Conservation (phyloP, 2,113 vertebrate species). For the Meriones unguiculatus region DNA sequence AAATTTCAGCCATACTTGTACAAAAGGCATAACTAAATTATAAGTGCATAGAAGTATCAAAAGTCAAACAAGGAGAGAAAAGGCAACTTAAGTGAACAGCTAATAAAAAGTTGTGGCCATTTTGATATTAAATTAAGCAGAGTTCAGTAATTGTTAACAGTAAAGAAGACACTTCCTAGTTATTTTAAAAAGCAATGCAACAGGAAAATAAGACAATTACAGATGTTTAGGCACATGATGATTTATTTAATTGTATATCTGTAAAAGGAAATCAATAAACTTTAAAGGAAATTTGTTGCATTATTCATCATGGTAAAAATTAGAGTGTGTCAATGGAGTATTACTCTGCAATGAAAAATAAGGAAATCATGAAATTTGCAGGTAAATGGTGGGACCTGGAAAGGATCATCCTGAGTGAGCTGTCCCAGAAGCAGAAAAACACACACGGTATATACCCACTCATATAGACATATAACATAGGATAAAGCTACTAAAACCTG, state of each 20-base stretch:
- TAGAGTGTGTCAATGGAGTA: no score
- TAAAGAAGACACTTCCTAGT: background rate
- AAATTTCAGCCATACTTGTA: background rate
- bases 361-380: no score
- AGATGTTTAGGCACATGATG: background rate
- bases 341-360: no score
- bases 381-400: no score
- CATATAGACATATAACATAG: no score
- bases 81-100: background rate
- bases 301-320: background rate
- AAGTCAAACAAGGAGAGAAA: background rate
- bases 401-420: no score
- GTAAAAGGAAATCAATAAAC: background rate
- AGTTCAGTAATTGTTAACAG: slow-evolving; percentile 40
- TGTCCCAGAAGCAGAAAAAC: no score
- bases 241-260: slow-evolving; percentile 14
- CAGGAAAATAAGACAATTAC: background rate
- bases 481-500: no score
- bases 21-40: slow-evolving; percentile 10
- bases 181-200: background rate
- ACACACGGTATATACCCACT: no score
- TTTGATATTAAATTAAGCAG: background rate
- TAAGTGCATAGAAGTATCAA: background rate
- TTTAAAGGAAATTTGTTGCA: slow-evolving; percentile 7
- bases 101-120: background rate